Conservation (phyloP, 1,140 invertebrate genomes). For the Trichomalopsis sarcophagae region DNA sequence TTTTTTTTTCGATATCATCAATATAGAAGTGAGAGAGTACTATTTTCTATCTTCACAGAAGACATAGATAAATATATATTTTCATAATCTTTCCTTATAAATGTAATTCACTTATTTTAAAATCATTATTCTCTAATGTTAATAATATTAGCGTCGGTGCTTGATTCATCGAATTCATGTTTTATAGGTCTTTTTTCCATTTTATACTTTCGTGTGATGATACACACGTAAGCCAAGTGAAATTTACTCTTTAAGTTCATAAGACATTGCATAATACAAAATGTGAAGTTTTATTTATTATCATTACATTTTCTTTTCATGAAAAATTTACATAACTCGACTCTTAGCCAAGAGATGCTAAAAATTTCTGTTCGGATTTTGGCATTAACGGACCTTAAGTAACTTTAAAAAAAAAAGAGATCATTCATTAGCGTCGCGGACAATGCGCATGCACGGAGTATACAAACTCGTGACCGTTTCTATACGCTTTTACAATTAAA, state of each 20-base stretch:
- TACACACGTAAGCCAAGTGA: slow-evolving; percentile 64
- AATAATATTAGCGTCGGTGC: slow-evolving; percentile 75
- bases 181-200: slow-evolving; percentile 52
- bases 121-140: slow-evolving; percentile 75
- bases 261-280: slow-evolving; percentile 55
- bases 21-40: slow-evolving; percentile 75
- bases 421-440: slow-evolving; percentile 53
- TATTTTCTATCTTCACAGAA: slow-evolving; percentile 79
- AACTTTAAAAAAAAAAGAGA: slow-evolving; percentile 54
- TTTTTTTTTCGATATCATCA: slow-evolving; percentile 70
- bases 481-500: slow-evolving; percentile 19
- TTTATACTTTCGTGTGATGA: slow-evolving; percentile 62
- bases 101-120: slow-evolving; percentile 75
- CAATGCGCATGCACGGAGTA: slow-evolving; percentile 45
- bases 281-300: slow-evolving; percentile 49
- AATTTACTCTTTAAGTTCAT: slow-evolving; percentile 53
- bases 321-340: slow-evolving; percentile 57
- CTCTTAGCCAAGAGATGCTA: slow-evolving; percentile 53
- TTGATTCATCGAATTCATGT: slow-evolving; percentile 71
- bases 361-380: slow-evolving; percentile 52
- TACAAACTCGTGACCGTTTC: slow-evolving; percentile 36
- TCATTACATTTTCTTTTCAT: slow-evolving; percentile 53
- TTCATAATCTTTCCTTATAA: slow-evolving; percentile 76
- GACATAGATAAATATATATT: slow-evolving; percentile 78
- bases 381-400: slow-evolving; percentile 54